Base-by-base conservation (phyloP, 23 tunicate genomes). In the Trididemnum miniatum region DNA sequence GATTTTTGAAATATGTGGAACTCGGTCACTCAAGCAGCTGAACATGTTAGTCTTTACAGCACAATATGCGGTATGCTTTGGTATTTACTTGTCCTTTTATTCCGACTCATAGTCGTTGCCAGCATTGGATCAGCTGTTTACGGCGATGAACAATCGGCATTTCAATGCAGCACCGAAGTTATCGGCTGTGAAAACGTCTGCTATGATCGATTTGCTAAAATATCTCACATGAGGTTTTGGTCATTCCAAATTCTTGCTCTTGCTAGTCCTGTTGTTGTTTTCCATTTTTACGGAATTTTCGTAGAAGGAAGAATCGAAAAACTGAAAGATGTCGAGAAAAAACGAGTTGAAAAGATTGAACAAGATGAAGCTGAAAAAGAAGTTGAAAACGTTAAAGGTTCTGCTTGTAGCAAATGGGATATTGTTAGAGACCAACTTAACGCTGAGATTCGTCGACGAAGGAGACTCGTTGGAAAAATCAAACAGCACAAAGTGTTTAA, bases 211-310 rank as follows among this genome's bases (percentile, higher is more conserved):
- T 94, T 94, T 57, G 93, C 98, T 38, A 89, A 89, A 76, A 94
- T 94, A 59, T 94, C 98, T 1, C 98, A 94, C 84, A 94, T 94
- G 12, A 79, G 98, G 7, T 94, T 87, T 51, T 94, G 98, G 98
- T 71, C 98, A 12, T 94, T 94, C 76, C 94, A 94, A 59, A 72
- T 94, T 35, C 87, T 94, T 24, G 86, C 92, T 9, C 78, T 94
- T 0, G 35, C 86, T 26, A 54, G 83, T 1, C 94, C 98, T 1
- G 83, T 87, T 31, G 78, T 94, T 9, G 62, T 84, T 0, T 94
- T 94, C 65, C 89, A 90, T 71, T 90, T 90, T 82, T 90, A 80
- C 83, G 85, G 86, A 50, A 38, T 81, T 51, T 51, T 40, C 77
- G 67, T 90, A 15, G 34, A 78, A 31, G 96, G 83, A 0, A 54